Base-by-base conservation (phyloP, 2,888 invertebrate species). In the Habrosyne pyritoides region DNA sequence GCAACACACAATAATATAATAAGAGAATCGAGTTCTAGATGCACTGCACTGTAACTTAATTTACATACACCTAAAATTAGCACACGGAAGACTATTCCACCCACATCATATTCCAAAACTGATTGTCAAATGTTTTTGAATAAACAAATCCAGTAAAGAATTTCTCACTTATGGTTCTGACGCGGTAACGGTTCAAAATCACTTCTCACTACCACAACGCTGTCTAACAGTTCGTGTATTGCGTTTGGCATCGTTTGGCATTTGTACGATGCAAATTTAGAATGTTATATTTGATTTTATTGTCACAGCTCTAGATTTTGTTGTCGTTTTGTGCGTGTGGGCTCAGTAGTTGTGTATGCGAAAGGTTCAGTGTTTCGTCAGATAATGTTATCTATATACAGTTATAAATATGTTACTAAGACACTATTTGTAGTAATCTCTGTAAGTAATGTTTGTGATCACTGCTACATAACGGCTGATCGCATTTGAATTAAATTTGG, bases 241-340 rank as follows among this genome's bases (percentile, higher is more conserved):
- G 53, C 59, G 60, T 59, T 69, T 64, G 60, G 71, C 21, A 30
- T 56, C 60, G 63, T 64, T 65, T 81, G 83, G 75, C 84, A 84
- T 83, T 83, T 82, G 73, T 73, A 54, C 60, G 53, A 54, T 59
- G 65, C 81, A 77, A 84, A 84, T 84, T 83, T 84, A 84, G 84
- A 78, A 69, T 69, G 54, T 59, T 73, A 71, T 69, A 73, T 76
- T 73, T 79, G 73, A 78, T 77, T 77, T 73, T 73, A 75, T 69
- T 68, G 72, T 67, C 55, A 56, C 59, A 28, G 42, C 14, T 14
- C 7, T 30, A 33, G 51, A 26, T 30, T 36, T 30, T 48, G 26
- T 42, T 28, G 21, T 10, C 33, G 33, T 14, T 12, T 12, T 18
- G 46, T 21, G 42, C 10, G 6, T 18, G 8, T 18, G 30, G 1